phyloP scores from a whole-genome alignment of 2,888 invertebrate genomes.

The Lepidonotus clava region DNA sequence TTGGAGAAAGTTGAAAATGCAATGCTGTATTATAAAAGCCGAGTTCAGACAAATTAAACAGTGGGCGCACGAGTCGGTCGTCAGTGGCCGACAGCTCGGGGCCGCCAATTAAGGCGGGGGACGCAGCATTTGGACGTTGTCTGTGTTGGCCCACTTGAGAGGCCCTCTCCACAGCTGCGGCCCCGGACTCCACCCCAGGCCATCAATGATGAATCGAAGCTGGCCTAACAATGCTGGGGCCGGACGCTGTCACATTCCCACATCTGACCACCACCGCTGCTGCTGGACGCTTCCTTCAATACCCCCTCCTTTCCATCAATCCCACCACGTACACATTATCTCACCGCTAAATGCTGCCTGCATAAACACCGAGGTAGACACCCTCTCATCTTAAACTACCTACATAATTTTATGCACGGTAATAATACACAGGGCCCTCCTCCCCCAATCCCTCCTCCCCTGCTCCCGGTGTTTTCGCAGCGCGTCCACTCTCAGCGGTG shows the following conservation, averaged over 20 bases:
- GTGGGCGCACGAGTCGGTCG: not conserved
- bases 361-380: not conserved
- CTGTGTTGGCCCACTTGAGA: slow-evolving; percentile 43
- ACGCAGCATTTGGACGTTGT: slow-evolving; percentile 29
- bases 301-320: too few relatives aligned
- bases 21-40: too few relatives aligned
- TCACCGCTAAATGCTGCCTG: not conserved
- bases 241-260: not conserved
- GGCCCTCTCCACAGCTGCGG: slow-evolving; percentile 45
- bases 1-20: too few relatives aligned
- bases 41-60: too few relatives aligned
- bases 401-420: not conserved
- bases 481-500: not conserved
- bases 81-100: not conserved
- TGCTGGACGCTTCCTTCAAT: too few relatives aligned
- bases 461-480: not conserved
- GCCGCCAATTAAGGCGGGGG: slow-evolving; percentile 27
- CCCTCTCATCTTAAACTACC: not conserved
- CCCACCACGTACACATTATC: not conserved
- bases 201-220: slow-evolving; percentile 53
- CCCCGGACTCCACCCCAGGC: not conserved
- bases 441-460: not conserved
- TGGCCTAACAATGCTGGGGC: slow-evolving; percentile 38
- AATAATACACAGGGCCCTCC: not conserved
- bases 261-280: slow-evolving; percentile 3